phyloP scores from a whole-genome alignment of 2,888 invertebrate species.

The Branchipolynoe longqiensis region DNA sequence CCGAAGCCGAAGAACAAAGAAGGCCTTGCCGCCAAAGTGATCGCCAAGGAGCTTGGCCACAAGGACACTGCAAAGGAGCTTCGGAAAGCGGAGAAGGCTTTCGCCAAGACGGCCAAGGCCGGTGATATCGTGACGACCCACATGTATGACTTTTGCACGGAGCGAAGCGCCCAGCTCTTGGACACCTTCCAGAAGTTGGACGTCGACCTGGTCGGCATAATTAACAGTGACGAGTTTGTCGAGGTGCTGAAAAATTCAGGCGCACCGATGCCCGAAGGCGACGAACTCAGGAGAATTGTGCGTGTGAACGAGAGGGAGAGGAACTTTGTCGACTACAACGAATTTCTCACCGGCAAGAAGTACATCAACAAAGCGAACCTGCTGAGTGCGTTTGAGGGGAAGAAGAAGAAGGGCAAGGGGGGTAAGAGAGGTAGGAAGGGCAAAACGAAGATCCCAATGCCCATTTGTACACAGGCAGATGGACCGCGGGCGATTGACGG shows the following conservation, averaged over 20 bases:
- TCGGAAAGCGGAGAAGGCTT: conserved; percentile 80
- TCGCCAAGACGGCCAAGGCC: conserved; percentile 78
- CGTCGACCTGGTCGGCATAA: conserved; percentile 74
- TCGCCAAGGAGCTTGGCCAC: conserved; percentile 80
- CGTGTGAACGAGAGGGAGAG: conserved; percentile 73
- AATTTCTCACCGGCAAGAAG: conserved; percentile 80
- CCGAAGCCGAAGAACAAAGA: conserved; percentile 82
- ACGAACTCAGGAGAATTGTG: conserved; percentile 75
- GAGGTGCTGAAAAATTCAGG: conserved; percentile 75
- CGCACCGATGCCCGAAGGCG: conserved; percentile 76
- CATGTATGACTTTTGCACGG: conserved; percentile 79
- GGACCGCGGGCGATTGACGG: conserved; percentile 78
- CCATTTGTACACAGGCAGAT: conserved; percentile 79
- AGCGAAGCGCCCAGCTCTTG: conserved; percentile 72
- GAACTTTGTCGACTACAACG: conserved; percentile 79
- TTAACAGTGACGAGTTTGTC: conserved; percentile 76
- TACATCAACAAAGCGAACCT: conserved; percentile 81
- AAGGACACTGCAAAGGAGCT: conserved; percentile 81
- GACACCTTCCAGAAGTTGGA: conserved; percentile 78
- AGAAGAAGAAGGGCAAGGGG: conserved; percentile 79
- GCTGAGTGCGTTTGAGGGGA: conserved; percentile 80
- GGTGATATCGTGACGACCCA: conserved; percentile 79
- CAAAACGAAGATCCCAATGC: conserved; percentile 81
- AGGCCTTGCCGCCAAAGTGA: conserved; percentile 76
- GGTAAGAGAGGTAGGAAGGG: conserved; percentile 75